Evolutionary conservation across 2,797 vertebrate species (phyloP).

Genomic region (Protosalanx chinensis): DNA sequence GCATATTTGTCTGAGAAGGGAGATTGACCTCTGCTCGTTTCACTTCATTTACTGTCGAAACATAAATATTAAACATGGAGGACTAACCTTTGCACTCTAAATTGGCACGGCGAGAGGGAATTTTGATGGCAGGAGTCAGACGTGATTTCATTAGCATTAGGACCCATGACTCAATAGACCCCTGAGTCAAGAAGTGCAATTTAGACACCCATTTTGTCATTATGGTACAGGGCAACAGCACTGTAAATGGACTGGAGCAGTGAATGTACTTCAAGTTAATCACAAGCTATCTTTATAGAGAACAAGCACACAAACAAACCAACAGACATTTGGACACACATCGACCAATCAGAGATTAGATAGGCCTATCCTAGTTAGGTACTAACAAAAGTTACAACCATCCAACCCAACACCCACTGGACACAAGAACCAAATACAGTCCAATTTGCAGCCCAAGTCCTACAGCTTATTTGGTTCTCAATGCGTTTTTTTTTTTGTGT

Average conservation of each 20-base stretch:
- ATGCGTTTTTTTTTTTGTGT: constrained; percentile 44
- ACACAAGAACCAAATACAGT: constrained; percentile 62
- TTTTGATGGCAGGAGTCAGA: constrained; percentile 57
- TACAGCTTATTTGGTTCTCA: constrained; percentile 44
- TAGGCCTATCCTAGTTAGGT: neutral
- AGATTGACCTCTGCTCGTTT: constrained; percentile 65
- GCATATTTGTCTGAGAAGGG: constrained; percentile 47
- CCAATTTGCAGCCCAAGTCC: constrained; percentile 68
- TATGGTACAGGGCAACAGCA: constrained; percentile 26
- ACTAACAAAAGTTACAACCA: constrained; percentile 29
- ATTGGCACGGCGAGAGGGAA: constrained; percentile 39
- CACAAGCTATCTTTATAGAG: constrained; percentile 35
- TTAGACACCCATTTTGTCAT: constrained; percentile 45
- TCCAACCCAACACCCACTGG: constrained; percentile 52
- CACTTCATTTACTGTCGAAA: constrained; percentile 64
- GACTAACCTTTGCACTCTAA: constrained; percentile 55
- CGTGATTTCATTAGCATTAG: constrained; percentile 47
- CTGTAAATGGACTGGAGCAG: constrained; percentile 21
- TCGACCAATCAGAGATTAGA: neutral
- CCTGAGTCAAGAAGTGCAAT: constrained; percentile 58
- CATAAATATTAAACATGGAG: constrained; percentile 68
- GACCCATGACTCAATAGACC: constrained; percentile 48
- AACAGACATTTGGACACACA: neutral
- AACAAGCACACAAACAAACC: neutral
- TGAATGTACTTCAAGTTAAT: neutral